Conservation (phyloP, 2,797 vertebrate species). For the Pipistrellus kuhlii region DNA sequence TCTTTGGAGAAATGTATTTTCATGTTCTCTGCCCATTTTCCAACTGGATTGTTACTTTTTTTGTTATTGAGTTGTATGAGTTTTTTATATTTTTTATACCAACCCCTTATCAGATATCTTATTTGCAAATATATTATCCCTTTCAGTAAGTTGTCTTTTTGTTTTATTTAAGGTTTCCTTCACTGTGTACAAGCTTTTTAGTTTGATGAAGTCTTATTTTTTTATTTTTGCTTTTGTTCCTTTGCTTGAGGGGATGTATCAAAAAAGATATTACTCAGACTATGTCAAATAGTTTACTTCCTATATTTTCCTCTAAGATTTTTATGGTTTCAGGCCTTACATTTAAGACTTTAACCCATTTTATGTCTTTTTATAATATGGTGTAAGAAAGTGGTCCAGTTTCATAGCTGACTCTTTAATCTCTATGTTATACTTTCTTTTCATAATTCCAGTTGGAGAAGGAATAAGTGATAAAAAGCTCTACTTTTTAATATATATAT, state of each 20-base stretch:
- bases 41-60: background rate
- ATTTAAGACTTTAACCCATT: background rate
- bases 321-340: background rate
- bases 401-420: constrained; percentile 1
- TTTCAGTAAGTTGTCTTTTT: background rate
- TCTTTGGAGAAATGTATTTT: background rate
- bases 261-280: background rate
- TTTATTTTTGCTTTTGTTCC: background rate
- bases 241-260: background rate
- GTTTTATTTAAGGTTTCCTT: background rate
- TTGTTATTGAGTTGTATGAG: background rate
- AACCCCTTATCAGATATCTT: background rate
- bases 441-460: background rate
- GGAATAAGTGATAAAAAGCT: background rate
- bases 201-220: background rate
- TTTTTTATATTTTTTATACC: background rate
- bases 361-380: background rate
- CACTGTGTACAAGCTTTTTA: background rate
- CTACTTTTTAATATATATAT: background rate
- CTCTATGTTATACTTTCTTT: background rate
- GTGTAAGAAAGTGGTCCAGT: background rate
- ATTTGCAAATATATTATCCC: background rate
- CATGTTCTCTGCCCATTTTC: background rate
- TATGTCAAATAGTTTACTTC: background rate
- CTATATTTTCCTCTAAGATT: background rate